Evolutionary conservation across 2,797 vertebrate genomes (phyloP).

Genomic region (Phataginus tricuspis): DNA sequence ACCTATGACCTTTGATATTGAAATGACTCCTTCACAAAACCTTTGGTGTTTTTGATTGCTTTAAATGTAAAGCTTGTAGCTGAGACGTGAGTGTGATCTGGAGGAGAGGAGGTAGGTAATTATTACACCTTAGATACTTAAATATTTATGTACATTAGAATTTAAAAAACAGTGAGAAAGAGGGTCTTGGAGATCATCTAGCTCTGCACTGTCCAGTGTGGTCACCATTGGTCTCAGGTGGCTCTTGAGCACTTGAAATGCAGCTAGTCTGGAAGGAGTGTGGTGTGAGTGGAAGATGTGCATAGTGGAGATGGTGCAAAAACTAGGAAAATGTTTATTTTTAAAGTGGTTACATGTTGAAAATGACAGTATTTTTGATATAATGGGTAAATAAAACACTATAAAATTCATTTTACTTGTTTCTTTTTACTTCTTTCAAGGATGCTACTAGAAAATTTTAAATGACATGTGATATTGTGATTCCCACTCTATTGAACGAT

Average conservation of each 20-base stretch:
- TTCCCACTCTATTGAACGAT: not conserved
- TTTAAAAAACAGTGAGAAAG: not conserved
- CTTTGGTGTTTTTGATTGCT: not conserved
- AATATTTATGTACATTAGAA: not conserved
- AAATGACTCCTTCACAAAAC: not conserved
- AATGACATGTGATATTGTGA: not conserved
- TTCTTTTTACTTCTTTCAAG: not conserved
- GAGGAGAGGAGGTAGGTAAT: not conserved
- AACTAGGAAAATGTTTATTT: not conserved
- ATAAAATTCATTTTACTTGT: not conserved
- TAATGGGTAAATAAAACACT: not conserved
- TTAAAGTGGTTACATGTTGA: not conserved
- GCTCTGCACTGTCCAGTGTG: not conserved
- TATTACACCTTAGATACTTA: not conserved
- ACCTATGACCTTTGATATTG: not conserved
- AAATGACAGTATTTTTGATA: not conserved
- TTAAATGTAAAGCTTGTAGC: not conserved
- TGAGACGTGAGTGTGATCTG: not conserved
- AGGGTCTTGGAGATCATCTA: not conserved
- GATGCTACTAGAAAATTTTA: not conserved
- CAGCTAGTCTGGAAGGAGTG: not conserved
- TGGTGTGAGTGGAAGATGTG: not conserved
- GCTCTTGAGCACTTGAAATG: not conserved
- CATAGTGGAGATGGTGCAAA: not conserved
- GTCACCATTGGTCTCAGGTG: accelerated